Evolutionary conservation across 2,797 vertebrate species (phyloP).

Genomic region (Pseudochromis fuscus): DNA sequence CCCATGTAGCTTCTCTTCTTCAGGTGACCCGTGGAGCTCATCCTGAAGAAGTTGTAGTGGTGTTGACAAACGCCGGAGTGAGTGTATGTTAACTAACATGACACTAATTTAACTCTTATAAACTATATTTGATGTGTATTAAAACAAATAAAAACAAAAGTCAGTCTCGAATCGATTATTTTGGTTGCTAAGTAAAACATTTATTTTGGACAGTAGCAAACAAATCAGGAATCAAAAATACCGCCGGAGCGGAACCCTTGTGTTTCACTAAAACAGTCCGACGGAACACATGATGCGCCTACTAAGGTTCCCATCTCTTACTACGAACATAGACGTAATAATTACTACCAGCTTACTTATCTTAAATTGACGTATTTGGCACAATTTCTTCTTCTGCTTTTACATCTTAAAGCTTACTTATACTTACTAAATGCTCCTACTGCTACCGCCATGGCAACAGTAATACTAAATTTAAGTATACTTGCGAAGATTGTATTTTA

Average conservation of each 20-base stretch:
- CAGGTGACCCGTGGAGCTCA: constrained; percentile 61
- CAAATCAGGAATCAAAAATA: constrained; percentile 66
- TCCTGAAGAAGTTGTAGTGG: constrained; percentile 29
- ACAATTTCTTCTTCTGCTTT: no score
- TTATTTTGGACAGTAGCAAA: not conserved
- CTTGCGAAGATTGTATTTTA: no score
- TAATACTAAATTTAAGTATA: no score
- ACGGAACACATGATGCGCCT: constrained; percentile 7
- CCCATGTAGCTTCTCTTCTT: constrained; percentile 85
- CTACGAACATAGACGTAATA: no score
- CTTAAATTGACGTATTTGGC: no score
- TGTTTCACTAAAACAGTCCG: constrained; percentile 66
- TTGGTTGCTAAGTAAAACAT: constrained; percentile 11
- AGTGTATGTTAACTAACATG: constrained; percentile 50
- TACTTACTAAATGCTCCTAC: no score
- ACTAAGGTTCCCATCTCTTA: constrained; percentile 44
- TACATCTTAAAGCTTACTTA: no score
- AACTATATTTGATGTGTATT: constrained; percentile 3
- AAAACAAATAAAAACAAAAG: not conserved
- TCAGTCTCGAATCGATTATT: not conserved
- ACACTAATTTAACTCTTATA: constrained; percentile 37
- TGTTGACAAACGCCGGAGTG: constrained; percentile 18
- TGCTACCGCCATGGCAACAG: no score
- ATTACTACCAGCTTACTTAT: rapidly evolving
- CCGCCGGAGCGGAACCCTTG: constrained; percentile 58